Percentiles rank a stretch among this genome's conserved stretches.
Evolutionary conservation across 2,888 invertebrate species (phyloP).

Genomic region (Microchrysa polita): DNA sequence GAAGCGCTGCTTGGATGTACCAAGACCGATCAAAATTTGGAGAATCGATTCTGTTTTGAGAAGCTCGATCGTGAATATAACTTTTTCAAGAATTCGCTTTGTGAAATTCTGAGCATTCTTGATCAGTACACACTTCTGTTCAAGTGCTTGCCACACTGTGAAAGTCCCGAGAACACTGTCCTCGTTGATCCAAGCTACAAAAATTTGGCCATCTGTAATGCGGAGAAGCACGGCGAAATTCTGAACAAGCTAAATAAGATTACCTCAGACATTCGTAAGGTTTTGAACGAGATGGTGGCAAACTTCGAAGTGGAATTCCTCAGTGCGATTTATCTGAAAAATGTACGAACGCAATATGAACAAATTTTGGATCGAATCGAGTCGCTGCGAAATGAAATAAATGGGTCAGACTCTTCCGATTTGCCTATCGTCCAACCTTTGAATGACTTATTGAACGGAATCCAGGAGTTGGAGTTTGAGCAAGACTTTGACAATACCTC

Average conservation of each 20-base stretch:
- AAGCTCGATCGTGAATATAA: conserved; percentile 54
- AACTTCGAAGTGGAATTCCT: conserved; percentile 3
- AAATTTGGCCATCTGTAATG: neutral
- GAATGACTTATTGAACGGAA: conserved; percentile 52
- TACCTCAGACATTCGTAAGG: neutral
- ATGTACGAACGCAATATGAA: neutral
- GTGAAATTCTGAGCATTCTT: conserved; percentile 64
- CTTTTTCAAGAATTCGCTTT: conserved; percentile 55
- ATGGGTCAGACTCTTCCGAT: conserved; percentile 48
- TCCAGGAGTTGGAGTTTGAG: neutral
- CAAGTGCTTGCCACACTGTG: conserved; percentile 69
- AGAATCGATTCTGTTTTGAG: conserved; percentile 28
- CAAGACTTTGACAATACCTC: neutral
- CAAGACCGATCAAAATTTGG: neutral
- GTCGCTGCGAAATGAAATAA: neutral
- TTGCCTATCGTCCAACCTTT: conserved; percentile 58
- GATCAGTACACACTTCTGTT: conserved; percentile 76
- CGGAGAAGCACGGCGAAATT: neutral
- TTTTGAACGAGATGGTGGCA: neutral
- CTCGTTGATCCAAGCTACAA: neutral
- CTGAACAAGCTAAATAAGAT: neutral
- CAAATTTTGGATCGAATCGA: conserved; percentile 9
- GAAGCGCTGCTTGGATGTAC: conserved; percentile 49
- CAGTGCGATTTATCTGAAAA: neutral
- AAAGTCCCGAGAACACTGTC: conserved; percentile 52